Evolutionary conservation across 2,888 invertebrate genomes (phyloP).

Genomic region (Torymus aiolomorphi): DNA sequence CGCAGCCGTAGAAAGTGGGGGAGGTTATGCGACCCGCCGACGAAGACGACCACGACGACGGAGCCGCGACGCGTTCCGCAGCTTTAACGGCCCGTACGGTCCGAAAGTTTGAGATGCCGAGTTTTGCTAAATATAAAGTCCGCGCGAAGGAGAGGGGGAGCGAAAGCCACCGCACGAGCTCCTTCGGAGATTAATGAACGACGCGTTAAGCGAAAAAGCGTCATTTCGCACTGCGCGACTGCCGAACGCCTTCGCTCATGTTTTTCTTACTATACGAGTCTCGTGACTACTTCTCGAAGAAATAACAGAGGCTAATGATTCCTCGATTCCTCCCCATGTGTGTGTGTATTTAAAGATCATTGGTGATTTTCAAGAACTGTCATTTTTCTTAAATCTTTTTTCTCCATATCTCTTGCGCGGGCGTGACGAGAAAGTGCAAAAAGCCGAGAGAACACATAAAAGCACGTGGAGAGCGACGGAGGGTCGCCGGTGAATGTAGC

Average conservation of each 20-base stretch:
- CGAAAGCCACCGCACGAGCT: slow-evolving; percentile 43
- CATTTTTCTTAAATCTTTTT: no score
- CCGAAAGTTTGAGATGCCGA: slow-evolving; percentile 63
- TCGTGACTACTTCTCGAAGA: not conserved
- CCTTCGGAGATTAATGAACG: slow-evolving; percentile 61
- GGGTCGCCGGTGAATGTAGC: not conserved
- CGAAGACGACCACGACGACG: slow-evolving; percentile 53
- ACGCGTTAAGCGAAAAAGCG: slow-evolving; percentile 53
- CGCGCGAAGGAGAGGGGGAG: slow-evolving; percentile 21
- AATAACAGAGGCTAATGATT: slow-evolving; percentile 37
- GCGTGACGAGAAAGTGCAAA: not conserved
- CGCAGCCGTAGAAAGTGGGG: slow-evolving; percentile 1
- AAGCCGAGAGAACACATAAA: not conserved
- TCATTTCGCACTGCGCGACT: slow-evolving; percentile 35
- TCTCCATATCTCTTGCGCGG: no score
- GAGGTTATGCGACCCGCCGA: slow-evolving; percentile 45
- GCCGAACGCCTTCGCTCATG: slow-evolving; percentile 6
- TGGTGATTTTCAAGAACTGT: not conserved
- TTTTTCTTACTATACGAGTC: slow-evolving; percentile 38
- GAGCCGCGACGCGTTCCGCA: slow-evolving; percentile 59
- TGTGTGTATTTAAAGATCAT: slow-evolving; percentile 33
- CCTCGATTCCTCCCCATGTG: not conserved
- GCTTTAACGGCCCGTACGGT: slow-evolving; percentile 65
- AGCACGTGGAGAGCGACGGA: not conserved
- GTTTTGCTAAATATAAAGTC: slow-evolving; percentile 63